Conservation (phyloP, 2,888 invertebrate genomes). For the Embidobia sp. region DNA sequence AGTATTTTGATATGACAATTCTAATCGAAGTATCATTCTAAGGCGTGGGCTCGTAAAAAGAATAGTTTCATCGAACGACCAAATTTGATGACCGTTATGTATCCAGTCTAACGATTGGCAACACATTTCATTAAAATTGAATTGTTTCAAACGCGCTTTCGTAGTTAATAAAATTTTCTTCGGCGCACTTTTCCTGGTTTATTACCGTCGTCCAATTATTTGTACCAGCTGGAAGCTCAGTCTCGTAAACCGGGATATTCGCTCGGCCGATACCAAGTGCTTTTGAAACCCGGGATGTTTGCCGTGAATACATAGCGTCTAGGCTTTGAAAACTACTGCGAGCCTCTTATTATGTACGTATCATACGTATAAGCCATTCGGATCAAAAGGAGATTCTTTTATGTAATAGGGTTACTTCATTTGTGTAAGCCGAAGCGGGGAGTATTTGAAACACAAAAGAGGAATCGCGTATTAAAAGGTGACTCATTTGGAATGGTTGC, state of each 20-base stretch:
- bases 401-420: slow-evolving; percentile 57
- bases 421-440: slow-evolving; percentile 33
- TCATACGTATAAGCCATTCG: slow-evolving; percentile 50
- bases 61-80: too few species aligned
- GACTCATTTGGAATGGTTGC: slow-evolving; percentile 23
- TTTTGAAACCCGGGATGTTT: slow-evolving; percentile 55
- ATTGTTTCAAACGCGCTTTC: too few species aligned
- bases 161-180: too few species aligned
- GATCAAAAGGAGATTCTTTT: slow-evolving; percentile 55
- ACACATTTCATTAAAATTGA: too few species aligned
- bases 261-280: slow-evolving; percentile 61
- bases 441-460: slow-evolving; percentile 29
- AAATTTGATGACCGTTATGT: too few species aligned
- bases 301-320: slow-evolving; percentile 53
- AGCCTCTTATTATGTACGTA: slow-evolving; percentile 48
- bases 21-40: too few species aligned
- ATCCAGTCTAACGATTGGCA: too few species aligned
- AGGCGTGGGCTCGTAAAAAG: too few species aligned
- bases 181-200: too few species aligned
- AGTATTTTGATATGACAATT: too few species aligned
- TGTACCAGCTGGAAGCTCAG: background rate
- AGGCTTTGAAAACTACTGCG: slow-evolving; percentile 45
- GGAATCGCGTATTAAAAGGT: slow-evolving; percentile 6
- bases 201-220: too few species aligned
- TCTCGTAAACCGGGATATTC: too few species aligned